A percentile compares a stretch with the other conserved stretches of the same genome.
phyloP scores from a whole-genome alignment of 1,140 invertebrate species.

The Galleria mellonella region DNA sequence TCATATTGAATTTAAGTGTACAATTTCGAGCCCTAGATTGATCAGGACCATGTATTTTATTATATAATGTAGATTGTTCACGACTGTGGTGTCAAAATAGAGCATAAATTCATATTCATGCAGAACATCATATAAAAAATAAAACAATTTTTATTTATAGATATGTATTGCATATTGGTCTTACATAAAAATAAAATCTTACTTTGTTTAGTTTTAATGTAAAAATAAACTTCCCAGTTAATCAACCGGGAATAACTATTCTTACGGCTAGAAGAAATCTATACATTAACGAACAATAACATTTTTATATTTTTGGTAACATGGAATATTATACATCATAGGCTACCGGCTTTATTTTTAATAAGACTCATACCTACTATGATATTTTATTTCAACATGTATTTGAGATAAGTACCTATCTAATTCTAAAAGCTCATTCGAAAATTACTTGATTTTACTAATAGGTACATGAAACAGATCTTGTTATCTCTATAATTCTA shows the following conservation, averaged over 20 bases:
- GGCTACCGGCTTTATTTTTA: conserved; percentile 22
- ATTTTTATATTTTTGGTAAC: conserved; percentile 62
- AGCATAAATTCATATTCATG: too few species aligned
- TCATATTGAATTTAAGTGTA: too few species aligned
- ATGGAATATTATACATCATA: conserved; percentile 44
- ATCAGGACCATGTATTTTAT: too few species aligned
- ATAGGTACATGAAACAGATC: conserved; percentile 6
- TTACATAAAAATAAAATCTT: conserved; percentile 70
- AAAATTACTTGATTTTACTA: not conserved
- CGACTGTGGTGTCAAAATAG: too few species aligned
- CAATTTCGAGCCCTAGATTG: too few species aligned
- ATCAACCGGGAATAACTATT: conserved; percentile 55
- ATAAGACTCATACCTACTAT: not conserved
- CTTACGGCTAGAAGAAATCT: conserved; percentile 56
- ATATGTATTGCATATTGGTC: conserved; percentile 69
- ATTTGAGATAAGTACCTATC: conserved; percentile 3
- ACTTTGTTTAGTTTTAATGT: conserved; percentile 46
- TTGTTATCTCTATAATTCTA: not conserved
- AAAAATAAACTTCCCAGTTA: conserved; percentile 67
- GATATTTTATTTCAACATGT: not conserved
- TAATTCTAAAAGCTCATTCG: conserved; percentile 19
- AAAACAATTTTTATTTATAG: conserved; percentile 31
- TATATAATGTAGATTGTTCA: too few species aligned
- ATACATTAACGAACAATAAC: conserved; percentile 60
- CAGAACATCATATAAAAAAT: conserved; percentile 7